phyloP scores from a whole-genome alignment of 2,888 invertebrate genomes.

The Diarsia dahlii region DNA sequence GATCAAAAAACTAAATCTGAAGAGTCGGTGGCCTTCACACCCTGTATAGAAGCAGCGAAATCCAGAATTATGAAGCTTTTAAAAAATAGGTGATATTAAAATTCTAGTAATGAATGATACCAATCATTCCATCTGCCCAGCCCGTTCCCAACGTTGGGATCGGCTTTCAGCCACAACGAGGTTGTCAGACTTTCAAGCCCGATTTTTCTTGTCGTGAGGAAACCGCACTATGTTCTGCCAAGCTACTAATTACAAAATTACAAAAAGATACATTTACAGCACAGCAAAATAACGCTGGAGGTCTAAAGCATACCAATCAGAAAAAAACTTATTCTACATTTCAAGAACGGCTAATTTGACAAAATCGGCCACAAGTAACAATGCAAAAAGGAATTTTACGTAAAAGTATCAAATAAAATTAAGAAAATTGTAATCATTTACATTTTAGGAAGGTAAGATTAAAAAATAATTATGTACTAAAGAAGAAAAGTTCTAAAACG shows the following conservation, averaged over 20 bases:
- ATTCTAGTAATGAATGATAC: not conserved
- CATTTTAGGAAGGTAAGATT: not conserved
- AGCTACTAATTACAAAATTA: not conserved
- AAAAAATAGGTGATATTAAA: not conserved
- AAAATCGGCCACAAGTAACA: not conserved
- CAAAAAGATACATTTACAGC: not conserved
- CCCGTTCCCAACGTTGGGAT: not conserved
- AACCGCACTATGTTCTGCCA: not conserved
- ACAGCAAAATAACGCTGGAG: not conserved
- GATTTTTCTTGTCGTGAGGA: not conserved
- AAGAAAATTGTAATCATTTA: not conserved
- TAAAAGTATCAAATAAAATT: constrained; percentile 19
- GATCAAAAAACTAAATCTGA: too few species aligned
- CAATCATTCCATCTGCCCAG: not conserved
- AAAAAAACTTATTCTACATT: not conserved
- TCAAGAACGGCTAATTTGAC: not conserved
- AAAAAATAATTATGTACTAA: not conserved
- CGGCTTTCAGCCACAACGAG: not conserved
- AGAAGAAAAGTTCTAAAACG: not conserved
- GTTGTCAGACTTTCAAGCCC: not conserved
- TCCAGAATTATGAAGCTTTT: too few species aligned
- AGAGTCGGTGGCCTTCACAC: too few species aligned
- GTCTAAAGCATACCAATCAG: not conserved
- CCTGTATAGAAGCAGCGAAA: too few species aligned
- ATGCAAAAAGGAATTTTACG: constrained; percentile 14